These are phyloP conservation scores for Acanthurus tractus DNA, from an alignment of 2,797 vertebrate species.

Conservation along the genomic window DNA sequence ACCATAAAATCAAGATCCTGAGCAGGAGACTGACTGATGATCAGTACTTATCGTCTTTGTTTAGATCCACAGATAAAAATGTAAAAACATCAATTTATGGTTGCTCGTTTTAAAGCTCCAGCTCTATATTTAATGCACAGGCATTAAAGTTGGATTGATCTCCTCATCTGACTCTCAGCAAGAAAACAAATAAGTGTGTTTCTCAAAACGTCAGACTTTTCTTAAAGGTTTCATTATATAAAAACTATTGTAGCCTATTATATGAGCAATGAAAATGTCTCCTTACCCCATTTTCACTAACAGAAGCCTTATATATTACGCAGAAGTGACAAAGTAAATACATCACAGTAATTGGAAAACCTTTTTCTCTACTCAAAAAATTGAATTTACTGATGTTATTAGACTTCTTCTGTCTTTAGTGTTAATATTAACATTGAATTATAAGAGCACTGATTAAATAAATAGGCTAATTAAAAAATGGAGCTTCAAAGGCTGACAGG, in stretches of 20 bases:
- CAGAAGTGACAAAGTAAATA: neutral
- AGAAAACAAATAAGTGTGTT: neutral
- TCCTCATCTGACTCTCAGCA: neutral
- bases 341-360: constrained; percentile 15
- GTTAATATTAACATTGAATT: constrained; percentile 11
- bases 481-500: constrained; percentile 15
- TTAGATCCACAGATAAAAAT: neutral
- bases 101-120: neutral
- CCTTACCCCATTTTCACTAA: neutral
- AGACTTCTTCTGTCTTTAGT: neutral
- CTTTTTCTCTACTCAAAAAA: constrained; percentile 21
- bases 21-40: neutral
- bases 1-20: too few species aligned
- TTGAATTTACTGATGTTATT: neutral
- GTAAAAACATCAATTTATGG: neutral
- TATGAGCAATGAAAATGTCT: neutral
- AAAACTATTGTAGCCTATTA: neutral
- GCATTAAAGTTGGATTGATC: neutral
- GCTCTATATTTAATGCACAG: neutral
- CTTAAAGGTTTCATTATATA: neutral
- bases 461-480: constrained; percentile 42
- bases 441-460: constrained; percentile 28
- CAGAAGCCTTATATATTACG: neutral
- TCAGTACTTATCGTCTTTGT: neutral
- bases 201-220: neutral